These are phyloP conservation scores for Apodemus agrarius DNA, from an alignment of 2,797 vertebrate genomes.

Conservation along the genomic window DNA sequence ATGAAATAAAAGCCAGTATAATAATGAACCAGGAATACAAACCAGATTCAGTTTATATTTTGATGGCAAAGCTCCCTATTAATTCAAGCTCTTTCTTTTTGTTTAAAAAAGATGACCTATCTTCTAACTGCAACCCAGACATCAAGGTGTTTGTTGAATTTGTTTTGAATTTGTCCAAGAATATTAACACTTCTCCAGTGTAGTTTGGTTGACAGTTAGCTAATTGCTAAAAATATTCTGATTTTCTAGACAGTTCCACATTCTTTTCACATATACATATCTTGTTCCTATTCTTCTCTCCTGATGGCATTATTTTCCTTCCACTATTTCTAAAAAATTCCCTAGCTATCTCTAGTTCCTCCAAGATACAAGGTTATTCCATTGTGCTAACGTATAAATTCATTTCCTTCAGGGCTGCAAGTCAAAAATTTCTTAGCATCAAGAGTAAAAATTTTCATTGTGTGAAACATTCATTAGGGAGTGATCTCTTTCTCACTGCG, in stretches of 20 bases:
- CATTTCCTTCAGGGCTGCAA: background rate
- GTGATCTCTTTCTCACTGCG: background rate
- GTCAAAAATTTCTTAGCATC: background rate
- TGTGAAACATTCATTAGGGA: background rate
- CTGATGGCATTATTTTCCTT: background rate
- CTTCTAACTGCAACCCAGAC: background rate
- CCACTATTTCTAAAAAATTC: background rate
- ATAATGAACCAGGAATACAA: background rate
- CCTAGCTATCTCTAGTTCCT: background rate
- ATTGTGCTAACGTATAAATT: background rate
- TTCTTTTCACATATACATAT: background rate
- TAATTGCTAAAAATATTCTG: background rate
- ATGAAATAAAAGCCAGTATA: slow-evolving; percentile 26
- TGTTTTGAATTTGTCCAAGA: background rate
- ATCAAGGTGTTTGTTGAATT: slow-evolving; percentile 8
- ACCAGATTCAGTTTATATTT: slow-evolving; percentile 45
- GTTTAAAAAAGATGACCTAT: background rate
- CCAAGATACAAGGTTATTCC: background rate
- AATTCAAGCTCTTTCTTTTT: slow-evolving; percentile 2
- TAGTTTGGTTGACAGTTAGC: background rate
- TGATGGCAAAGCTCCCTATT: background rate
- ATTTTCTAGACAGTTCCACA: background rate
- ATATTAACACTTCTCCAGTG: background rate
- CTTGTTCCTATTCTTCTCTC: background rate
- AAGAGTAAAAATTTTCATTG: slow-evolving; percentile 29